Evolutionary conservation across 2,113 vertebrate species (phyloP).

Genomic region (Prietella phreatophila): DNA sequence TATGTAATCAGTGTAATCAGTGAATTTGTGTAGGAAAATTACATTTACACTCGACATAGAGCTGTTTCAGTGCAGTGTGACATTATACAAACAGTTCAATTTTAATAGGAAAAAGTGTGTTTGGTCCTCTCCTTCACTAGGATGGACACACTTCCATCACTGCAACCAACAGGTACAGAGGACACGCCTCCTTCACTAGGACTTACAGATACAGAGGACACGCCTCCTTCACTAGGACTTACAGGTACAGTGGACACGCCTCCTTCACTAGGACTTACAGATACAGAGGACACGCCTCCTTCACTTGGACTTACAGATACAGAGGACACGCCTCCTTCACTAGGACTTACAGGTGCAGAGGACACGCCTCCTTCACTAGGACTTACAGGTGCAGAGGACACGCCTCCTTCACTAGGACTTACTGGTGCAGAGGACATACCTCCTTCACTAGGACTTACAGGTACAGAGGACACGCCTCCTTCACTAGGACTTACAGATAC

Average conservation of each 20-base stretch:
- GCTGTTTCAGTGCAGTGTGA: background rate
- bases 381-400: background rate
- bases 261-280: background rate
- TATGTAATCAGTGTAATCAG: background rate
- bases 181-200: background rate
- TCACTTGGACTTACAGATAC: background rate
- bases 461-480: background rate
- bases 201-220: background rate
- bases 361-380: background rate
- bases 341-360: background rate
- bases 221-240: too few species aligned
- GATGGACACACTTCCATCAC: background rate
- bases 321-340: background rate
- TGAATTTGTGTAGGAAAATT: background rate
- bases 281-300: background rate
- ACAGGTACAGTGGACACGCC: background rate
- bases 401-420: background rate
- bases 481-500: background rate
- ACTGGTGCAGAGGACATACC: background rate
- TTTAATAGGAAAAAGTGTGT: background rate
- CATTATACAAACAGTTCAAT: background rate
- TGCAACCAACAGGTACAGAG: background rate
- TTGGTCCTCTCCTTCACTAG: background rate
- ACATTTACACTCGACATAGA: background rate
- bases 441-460: background rate